Base-by-base conservation (phyloP, 92 coral and sea anemone genomes). In the Micromussa lordhowensis region DNA sequence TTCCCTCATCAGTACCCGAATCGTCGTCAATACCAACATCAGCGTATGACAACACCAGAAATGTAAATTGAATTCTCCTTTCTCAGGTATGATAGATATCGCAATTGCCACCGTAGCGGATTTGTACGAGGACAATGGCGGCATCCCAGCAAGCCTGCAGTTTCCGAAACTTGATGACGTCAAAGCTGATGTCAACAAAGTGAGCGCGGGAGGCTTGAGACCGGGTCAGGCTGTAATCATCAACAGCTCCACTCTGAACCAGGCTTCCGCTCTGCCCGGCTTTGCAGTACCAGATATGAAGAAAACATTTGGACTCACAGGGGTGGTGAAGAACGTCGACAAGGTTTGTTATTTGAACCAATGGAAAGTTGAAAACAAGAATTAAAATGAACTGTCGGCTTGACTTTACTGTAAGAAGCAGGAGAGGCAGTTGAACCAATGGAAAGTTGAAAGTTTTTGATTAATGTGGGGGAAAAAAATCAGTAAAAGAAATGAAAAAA, bases 71-170 rank as follows among this genome's bases (percentile, higher is more conserved):
- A 21, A 18, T 22, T 5, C 44, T 54, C 36, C 17, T 58, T 36
- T 34, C 38, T 49, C 75, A 97, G 99, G 99, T 28, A 82, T 97
- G 96, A 95, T 94, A 75, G 99, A 97, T 24, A 97, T 97, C 34
- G 99, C 99, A 12, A 89, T 97, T 40, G 93, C 99, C 15, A 95
- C 99, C 15, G 95, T 97, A 26, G 95, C 88, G 15, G 99, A 97
- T 89, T 91, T 97, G 74, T 97, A 97, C 91, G 99, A 97, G 34
- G 99, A 97, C 86, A 89, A 93, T 66, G 99, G 99, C 54, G 99
- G 99, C 9, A 87, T 95, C n/a, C 99, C 99, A 11, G 76, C 89
- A 34, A 87, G 90, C 81, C 83, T 97, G 49, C 91, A 79, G 79
- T 91, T 97, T 68, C 99, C 99, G 32, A 92, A 87, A 48, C 94